Evolutionary conservation across 2,888 invertebrate genomes (phyloP), one percentile per base, ranked within the genome.

Genomic region (Epistrophella euchroma): DNA sequence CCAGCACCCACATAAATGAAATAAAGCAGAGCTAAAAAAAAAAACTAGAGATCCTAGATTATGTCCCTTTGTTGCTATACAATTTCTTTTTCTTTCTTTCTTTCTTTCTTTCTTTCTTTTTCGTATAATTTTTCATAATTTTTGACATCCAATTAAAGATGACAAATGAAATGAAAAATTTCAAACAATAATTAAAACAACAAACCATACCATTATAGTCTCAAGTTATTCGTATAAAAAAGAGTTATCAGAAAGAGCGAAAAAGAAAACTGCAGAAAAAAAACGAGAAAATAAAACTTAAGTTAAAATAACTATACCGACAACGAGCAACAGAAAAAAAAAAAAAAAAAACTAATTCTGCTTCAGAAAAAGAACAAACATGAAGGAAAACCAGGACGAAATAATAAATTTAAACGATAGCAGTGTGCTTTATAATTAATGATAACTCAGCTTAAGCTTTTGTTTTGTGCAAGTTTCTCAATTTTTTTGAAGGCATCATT

Each of bases 121-220:
- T 28, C 17, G 58, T 43, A 22, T 40, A 55, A 74, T 40, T 73
- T 62, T 52, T 74, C 74, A 62, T 52, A 62, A 55, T 68, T 62
- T 74, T 55, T 74, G 80, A 79, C 75, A 72, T 72, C 80, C 80
- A 85, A 85, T 85, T 85, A 76, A 73, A 75, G 76, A 80, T 72
- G 85, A 80, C 80, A 80, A 80, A 85, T 85, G 72, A 73, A 80
- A 85, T 85, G 85, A 85, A 85, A 85, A 85, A 85, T 80, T 66
- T 72, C 52, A 71, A 80, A 80, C 84, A 84, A 76, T 75, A 80
- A 85, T 80, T 85, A 80, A 71, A 85, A 64, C 71, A 62, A 71
- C 72, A 17, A 43, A 43, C 40, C 19, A 62, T n/a, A n/a, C 60
- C 60, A 43, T 15, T 25, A 37, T 47, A 28, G 74, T 74, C 58